Evolutionary conservation across 1,140 invertebrate species (phyloP).

Genomic region (Conus ventricosus): DNA sequence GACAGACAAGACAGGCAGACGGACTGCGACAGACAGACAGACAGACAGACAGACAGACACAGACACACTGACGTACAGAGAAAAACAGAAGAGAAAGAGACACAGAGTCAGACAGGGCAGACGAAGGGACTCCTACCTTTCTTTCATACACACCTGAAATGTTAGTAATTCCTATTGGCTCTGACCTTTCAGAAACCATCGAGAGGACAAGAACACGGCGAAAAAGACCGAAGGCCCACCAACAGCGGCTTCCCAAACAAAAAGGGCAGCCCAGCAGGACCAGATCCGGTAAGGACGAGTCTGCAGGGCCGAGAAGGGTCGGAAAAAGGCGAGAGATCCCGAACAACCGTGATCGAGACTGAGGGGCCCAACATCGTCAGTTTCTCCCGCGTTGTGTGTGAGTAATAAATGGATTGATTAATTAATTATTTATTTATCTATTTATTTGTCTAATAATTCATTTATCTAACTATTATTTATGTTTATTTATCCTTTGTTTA

Average conservation of each 20-base stretch:
- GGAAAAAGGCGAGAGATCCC: background rate
- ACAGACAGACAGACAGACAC: background rate
- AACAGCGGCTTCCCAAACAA: background rate
- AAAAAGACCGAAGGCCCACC: background rate
- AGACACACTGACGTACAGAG: background rate
- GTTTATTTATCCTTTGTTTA: too few species aligned
- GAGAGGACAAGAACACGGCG: background rate
- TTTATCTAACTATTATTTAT: too few species aligned
- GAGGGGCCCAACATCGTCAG: constrained; percentile 19
- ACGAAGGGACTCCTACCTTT: too few species aligned
- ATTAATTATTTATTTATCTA: too few species aligned
- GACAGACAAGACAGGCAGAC: too few species aligned
- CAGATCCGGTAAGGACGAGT: background rate
- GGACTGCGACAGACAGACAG: too few species aligned
- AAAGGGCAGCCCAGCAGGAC: background rate
- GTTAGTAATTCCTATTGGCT: background rate
- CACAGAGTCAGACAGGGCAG: too few species aligned
- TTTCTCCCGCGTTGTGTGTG: constrained; percentile 15
- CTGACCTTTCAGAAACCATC: background rate
- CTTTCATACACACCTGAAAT: too few species aligned
- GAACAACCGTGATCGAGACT: background rate
- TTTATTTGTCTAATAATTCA: too few species aligned
- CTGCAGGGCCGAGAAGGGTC: background rate
- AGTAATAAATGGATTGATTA: background rate
- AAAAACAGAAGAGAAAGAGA: too few species aligned